phyloP scores from a whole-genome alignment of 1,140 invertebrate genomes.

The Macrocentrus cingulum region DNA sequence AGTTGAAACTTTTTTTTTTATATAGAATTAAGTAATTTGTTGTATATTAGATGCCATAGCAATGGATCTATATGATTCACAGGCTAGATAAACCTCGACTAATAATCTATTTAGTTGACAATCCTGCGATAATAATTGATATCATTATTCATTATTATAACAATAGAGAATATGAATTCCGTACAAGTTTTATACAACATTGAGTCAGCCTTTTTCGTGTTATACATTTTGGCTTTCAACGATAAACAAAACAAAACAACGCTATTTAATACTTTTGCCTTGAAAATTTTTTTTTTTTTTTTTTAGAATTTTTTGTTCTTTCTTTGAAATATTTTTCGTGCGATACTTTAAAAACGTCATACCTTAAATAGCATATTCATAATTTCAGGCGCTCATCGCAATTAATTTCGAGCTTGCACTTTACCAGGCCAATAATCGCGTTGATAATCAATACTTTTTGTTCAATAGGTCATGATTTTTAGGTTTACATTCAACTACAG shows the following conservation, averaged over 20 bases:
- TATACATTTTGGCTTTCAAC: conserved; percentile 23
- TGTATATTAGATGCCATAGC: conserved; percentile 13
- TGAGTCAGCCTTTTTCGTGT: conserved; percentile 29
- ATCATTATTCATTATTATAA: conserved; percentile 24
- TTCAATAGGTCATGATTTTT: conserved; percentile 18
- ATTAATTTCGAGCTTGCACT: conserved; percentile 26
- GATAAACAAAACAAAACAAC: conserved; percentile 1
- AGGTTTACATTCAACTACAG: conserved; percentile 9
- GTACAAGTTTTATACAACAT: conserved; percentile 31
- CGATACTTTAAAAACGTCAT: conserved; percentile 31
- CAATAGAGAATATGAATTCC: conserved; percentile 29
- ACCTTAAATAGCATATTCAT: conserved; percentile 34
- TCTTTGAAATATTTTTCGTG: conserved; percentile 14
- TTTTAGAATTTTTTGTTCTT: conserved; percentile 12
- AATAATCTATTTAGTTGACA: conserved; percentile 18
- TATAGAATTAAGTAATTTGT: background rate
- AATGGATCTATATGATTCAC: conserved; percentile 17
- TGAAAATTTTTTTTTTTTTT: conserved; percentile 24
- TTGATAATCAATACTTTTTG: conserved; percentile 6
- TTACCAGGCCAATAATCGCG: conserved; percentile 14
- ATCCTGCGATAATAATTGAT: conserved; percentile 20
- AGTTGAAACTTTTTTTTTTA: background rate
- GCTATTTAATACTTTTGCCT: conserved; percentile 17
- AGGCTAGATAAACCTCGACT: conserved; percentile 14
- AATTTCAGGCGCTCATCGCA: too few relatives aligned